Conservation (phyloP, 1,140 invertebrate genomes). For the Pristionchus pacificus region DNA sequence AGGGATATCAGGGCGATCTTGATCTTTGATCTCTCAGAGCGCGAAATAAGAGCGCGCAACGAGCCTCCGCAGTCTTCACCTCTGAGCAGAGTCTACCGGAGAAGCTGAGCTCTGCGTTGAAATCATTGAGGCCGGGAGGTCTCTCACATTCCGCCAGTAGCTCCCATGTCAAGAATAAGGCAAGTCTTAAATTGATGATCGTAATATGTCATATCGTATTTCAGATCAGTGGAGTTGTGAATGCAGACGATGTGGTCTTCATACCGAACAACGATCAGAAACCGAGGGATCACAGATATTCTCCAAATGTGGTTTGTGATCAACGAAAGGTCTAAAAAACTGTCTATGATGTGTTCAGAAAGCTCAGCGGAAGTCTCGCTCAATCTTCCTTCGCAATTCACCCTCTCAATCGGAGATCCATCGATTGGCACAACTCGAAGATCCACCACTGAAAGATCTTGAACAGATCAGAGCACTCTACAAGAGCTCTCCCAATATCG, state of each 20-base stretch:
- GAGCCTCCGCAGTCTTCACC: neutral
- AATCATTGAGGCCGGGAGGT: slow-evolving; percentile 4
- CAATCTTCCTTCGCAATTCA: slow-evolving; percentile 2
- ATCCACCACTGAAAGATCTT: slow-evolving; percentile 20
- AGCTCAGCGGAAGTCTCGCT: slow-evolving; percentile 8
- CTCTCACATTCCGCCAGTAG: slow-evolving; percentile 15
- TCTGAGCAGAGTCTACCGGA: slow-evolving; percentile 23
- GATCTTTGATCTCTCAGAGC: too few species aligned
- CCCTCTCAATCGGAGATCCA: neutral
- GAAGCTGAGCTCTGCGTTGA: slow-evolving; percentile 14
- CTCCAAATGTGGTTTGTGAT: neutral
- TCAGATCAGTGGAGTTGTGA: slow-evolving; percentile 10
- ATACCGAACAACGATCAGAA: slow-evolving; percentile 11
- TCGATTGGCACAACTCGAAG: slow-evolving; percentile 1
- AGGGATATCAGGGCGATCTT: too few species aligned
- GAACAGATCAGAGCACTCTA: slow-evolving; percentile 21
- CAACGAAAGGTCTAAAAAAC: neutral
- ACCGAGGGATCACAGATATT: neutral
- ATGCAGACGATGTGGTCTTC: slow-evolving; percentile 22
- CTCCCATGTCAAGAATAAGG: slow-evolving; percentile 8
- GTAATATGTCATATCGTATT: too few species aligned
- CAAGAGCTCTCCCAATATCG: slow-evolving; percentile 15
- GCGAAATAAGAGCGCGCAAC: neutral
- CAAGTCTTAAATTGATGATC: too few species aligned
- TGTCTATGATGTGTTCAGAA: neutral